Percentiles rank a stretch among this genome's conserved stretches.
Evolutionary conservation across 2,113 vertebrate species (phyloP).

Genomic region (Gnathonemus longibarbis): DNA sequence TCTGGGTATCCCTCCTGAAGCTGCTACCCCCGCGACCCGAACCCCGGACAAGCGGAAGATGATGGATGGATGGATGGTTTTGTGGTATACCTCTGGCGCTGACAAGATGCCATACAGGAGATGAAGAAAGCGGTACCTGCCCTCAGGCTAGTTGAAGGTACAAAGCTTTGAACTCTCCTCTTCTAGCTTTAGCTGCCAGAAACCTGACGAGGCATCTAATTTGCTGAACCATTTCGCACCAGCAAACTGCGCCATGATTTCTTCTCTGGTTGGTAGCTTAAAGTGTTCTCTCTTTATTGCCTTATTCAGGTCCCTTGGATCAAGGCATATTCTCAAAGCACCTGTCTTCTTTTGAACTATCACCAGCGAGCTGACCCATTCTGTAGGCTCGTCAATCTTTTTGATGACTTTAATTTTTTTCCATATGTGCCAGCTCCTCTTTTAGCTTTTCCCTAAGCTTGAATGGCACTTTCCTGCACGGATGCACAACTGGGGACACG

Average conservation of each 20-base stretch:
- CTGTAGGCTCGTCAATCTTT: conserved; percentile 5
- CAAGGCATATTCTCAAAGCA: background rate
- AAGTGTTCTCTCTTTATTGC: background rate
- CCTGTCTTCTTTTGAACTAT: background rate
- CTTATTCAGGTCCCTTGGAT: background rate
- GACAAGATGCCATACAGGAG: background rate
- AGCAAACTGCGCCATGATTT: background rate
- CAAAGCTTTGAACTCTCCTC: background rate
- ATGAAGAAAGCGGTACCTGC: background rate
- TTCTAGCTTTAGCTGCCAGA: background rate
- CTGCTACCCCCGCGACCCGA: no score
- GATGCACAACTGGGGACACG: background rate
- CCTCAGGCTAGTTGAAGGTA: background rate
- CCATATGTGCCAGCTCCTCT: background rate
- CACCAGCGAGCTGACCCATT: background rate
- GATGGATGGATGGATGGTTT: no score
- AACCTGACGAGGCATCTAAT: background rate
- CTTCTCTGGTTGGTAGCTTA: background rate
- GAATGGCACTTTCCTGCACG: conserved; percentile 12
- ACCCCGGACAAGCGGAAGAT: no score
- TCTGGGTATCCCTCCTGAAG: no score
- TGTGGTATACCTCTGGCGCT: background rate
- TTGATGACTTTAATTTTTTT: background rate
- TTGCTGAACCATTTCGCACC: background rate
- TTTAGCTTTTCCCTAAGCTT: background rate